Conservation (phyloP, 2,888 invertebrate species). For the Aphidoletes aphidimyza region DNA sequence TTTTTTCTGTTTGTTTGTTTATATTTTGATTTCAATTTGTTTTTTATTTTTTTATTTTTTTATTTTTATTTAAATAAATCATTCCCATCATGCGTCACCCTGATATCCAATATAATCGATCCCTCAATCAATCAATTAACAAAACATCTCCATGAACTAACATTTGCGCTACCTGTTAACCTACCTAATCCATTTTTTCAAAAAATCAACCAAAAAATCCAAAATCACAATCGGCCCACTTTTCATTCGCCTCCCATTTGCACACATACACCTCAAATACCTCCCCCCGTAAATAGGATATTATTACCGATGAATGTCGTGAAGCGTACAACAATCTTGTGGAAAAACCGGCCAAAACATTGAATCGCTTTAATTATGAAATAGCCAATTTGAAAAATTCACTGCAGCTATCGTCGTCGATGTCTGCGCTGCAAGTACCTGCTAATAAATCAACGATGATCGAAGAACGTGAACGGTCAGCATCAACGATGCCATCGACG, state of each 20-base stretch:
- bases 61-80: neutral
- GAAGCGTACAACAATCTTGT: slow-evolving; percentile 93
- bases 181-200: neutral
- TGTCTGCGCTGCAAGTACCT: slow-evolving; percentile 52
- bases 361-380: slow-evolving; percentile 58
- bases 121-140: neutral
- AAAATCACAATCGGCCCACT: neutral
- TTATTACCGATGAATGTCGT: slow-evolving; percentile 88
- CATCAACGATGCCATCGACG: neutral
- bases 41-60: neutral
- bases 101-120: slow-evolving; percentile 58
- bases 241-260: neutral
- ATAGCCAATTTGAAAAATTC: slow-evolving; percentile 54
- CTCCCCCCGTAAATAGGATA: slow-evolving; percentile 73
- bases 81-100: slow-evolving; percentile 57
- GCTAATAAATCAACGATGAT: neutral
- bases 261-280: neutral
- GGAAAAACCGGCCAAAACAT: slow-evolving; percentile 72
- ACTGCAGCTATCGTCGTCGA: slow-evolving; percentile 39
- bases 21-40: neutral
- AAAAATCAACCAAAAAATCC: slow-evolving; percentile 24
- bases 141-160: neutral
- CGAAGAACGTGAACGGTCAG: neutral
- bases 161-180: neutral
- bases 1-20: slow-evolving; percentile 12